Evolutionary conservation across 2,888 invertebrate species (phyloP), one percentile per base, ranked within the genome.

Genomic region (Allygus modestus): DNA sequence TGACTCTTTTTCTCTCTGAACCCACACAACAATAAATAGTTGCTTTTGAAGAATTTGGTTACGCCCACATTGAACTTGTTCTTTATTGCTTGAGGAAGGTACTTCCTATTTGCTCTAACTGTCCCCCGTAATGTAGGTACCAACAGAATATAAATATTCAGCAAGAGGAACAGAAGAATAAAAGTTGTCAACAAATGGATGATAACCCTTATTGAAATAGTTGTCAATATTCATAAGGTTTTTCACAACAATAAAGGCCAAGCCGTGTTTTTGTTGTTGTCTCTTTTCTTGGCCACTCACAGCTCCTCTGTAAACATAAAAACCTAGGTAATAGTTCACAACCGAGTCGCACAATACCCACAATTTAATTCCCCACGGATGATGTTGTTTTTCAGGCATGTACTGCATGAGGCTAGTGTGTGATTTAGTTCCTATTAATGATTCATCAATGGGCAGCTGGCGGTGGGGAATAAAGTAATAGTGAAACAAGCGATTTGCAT

Each of bases 271-370:
- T 26, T 65, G 7, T 23, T 20, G 7, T 65, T 65, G 15, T 65
- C 15, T 28, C 31, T 65, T 65, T 65, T 65, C 65, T 65, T 9
- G 20, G 31, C 9, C 23, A 65, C 23, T 23, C 5, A 20, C 4
- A 28, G 65, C 2, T 7, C 65, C 65, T 65, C 23, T 65, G 28
- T 65, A 65, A 9, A 65, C 65, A 65, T 20, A 65, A 65, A 65
- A 65, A 7, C 65, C 65, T 7, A 28, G 5, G 15, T 23, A 65
- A 28, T 65, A 65, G 15, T 37, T 37, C 5, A n/a, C n/a, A n/a
- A n/a, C n/a, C n/a, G n/a, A n/a, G n/a, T n/a, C n/a, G n/a, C n/a
- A n/a, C n/a, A n/a, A n/a, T n/a, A n/a, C n/a, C n/a, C n/a, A n/a
- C n/a, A n/a, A n/a, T n/a, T n/a, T n/a, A n/a, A n/a, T n/a, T n/a